Conservation (phyloP, 2,888 invertebrate genomes). For the Leptopilina syphax region DNA sequence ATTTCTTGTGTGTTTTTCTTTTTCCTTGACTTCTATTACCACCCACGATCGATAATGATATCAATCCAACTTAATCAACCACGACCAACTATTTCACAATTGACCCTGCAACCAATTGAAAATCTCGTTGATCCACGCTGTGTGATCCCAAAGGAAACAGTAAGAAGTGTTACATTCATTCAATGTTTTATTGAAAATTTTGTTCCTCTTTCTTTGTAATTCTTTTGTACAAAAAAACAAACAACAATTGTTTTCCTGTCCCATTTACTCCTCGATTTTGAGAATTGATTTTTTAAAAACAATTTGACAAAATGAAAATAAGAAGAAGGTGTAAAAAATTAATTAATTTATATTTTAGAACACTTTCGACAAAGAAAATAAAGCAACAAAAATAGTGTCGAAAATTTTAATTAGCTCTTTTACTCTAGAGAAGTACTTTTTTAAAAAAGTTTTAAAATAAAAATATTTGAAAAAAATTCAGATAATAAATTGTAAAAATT, state of each 20-base stretch:
- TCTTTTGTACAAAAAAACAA: slow-evolving; percentile 34
- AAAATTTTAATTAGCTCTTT: no score
- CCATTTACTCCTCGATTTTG: background rate
- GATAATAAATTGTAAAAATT: no score
- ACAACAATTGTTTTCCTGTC: background rate
- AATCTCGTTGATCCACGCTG: slow-evolving; percentile 69
- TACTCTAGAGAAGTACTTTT: no score
- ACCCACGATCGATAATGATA: slow-evolving; percentile 63
- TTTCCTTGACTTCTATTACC: slow-evolving; percentile 69
- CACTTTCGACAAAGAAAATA: no score
- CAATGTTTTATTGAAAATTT: slow-evolving; percentile 54
- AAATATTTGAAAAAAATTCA: no score
- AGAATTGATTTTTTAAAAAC: background rate
- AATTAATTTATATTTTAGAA: no score
- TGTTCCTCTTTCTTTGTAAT: slow-evolving; percentile 45
- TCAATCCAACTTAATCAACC: slow-evolving; percentile 67
- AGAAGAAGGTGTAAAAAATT: no score
- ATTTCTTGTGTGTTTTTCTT: slow-evolving; percentile 67
- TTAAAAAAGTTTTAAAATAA: no score
- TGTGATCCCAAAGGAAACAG: slow-evolving; percentile 71
- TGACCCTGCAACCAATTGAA: slow-evolving; percentile 62
- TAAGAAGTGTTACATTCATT: slow-evolving; percentile 65
- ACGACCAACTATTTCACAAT: slow-evolving; percentile 65
- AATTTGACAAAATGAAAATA: no score
- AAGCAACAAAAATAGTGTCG: no score